Percentiles rank a stretch among this genome's conserved stretches.
These are phyloP conservation scores for Athripsodes cinereus DNA, from an alignment of 2,888 invertebrate genomes.

Conservation along the genomic window DNA sequence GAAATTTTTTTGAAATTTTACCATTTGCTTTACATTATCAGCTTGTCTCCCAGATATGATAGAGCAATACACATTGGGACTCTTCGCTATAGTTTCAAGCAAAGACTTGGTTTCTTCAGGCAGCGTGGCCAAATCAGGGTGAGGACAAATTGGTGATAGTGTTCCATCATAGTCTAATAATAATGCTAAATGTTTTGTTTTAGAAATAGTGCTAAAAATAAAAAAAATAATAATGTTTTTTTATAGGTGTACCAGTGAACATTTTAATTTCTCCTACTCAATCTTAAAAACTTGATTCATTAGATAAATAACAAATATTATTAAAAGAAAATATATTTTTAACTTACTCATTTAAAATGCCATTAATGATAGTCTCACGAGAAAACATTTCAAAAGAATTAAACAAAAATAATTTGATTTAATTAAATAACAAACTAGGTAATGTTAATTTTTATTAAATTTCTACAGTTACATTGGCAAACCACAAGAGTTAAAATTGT, in stretches of 20 bases:
- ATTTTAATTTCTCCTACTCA: too few species aligned
- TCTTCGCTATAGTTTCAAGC: constrained; percentile 56
- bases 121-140: constrained; percentile 63
- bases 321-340: too few species aligned
- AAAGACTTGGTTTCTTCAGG: constrained; percentile 60
- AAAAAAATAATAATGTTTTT: too few species aligned
- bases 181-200: constrained; percentile 58
- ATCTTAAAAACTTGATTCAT: too few species aligned
- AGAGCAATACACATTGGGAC: constrained; percentile 63
- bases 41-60: constrained; percentile 67
- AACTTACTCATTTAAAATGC: neutral
- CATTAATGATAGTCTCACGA: neutral
- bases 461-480: too few species aligned
- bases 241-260: too few species aligned
- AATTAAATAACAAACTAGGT: too few species aligned
- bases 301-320: too few species aligned
- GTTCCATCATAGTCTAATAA: constrained; percentile 72
- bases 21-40: constrained; percentile 62
- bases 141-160: constrained; percentile 63
- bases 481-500: too few species aligned
- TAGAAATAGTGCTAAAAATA: constrained; percentile 29
- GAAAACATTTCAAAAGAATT: neutral
- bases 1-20: too few species aligned
- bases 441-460: too few species aligned
- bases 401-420: too few species aligned